Percentiles rank a stretch among this genome's conserved stretches.
Evolutionary conservation across 1,140 invertebrate species (phyloP).

Genomic region (Oppia nitens): DNA sequence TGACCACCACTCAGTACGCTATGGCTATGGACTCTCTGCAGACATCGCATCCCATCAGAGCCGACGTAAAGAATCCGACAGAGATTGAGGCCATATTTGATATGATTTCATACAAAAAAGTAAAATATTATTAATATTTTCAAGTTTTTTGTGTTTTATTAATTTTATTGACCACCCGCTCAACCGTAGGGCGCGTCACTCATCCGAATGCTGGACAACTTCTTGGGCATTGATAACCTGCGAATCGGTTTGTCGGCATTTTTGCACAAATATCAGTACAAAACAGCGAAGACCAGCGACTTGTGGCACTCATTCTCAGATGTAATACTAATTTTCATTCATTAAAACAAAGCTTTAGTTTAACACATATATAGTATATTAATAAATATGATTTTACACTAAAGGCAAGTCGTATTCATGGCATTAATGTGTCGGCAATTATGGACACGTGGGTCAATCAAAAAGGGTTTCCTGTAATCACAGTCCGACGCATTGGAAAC

Average conservation of each 20-base stretch:
- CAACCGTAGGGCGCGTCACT: conserved; percentile 48
- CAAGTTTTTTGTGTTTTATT: background rate
- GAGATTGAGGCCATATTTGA: conserved; percentile 87
- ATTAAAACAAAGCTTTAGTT: conserved; percentile 24
- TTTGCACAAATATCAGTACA: conserved; percentile 20
- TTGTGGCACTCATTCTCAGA: conserved; percentile 24
- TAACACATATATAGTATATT: background rate
- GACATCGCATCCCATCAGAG: conserved; percentile 71
- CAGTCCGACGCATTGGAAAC: conserved; percentile 32
- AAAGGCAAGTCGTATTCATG: too few relatives aligned
- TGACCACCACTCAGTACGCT: conserved; percentile 23
- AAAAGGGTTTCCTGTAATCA: conserved; percentile 69
- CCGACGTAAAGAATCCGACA: conserved; percentile 59
- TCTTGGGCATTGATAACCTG: conserved; percentile 59
- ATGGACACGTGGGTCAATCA: conserved; percentile 86
- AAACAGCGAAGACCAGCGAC: conserved; percentile 20
- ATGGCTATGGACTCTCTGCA: conserved; percentile 49
- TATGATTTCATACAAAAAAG: conserved; percentile 65
- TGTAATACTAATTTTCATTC: conserved; percentile 24
- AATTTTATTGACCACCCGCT: too few relatives aligned
- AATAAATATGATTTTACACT: background rate
- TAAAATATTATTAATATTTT: conserved; percentile 6
- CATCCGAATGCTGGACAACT: conserved; percentile 89
- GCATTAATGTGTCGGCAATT: conserved; percentile 42
- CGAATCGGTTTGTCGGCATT: conserved; percentile 22